Conservation (phyloP, 2,113 vertebrate genomes). For the Megaceryle maxima region DNA sequence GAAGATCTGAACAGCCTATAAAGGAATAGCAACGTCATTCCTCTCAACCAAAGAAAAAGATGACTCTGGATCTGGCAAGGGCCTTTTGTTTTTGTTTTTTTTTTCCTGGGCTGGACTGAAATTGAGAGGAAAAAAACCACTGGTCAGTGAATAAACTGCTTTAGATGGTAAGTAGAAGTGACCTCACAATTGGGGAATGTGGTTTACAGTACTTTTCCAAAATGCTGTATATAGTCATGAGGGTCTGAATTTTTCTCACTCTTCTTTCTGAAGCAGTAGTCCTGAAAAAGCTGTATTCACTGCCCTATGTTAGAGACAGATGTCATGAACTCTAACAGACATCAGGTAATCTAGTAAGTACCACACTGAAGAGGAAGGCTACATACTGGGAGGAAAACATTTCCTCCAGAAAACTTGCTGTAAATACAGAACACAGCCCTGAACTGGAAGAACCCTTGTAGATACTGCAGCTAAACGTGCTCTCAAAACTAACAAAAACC, state of each 20-base stretch:
- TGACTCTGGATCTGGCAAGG: neutral
- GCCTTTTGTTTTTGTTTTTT: no score
- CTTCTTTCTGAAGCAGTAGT: neutral
- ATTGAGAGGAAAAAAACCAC: neutral
- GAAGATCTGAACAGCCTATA: neutral
- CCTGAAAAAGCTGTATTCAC: neutral
- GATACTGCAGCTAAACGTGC: neutral
- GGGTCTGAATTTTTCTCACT: neutral
- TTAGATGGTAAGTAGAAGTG: neutral
- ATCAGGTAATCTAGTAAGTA: neutral
- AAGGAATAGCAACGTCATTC: neutral
- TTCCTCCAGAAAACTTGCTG: neutral
- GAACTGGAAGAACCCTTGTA: neutral
- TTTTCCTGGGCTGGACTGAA: neutral
- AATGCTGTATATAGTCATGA: neutral
- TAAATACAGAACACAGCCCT: neutral
- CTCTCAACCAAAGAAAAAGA: neutral
- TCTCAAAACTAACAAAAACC: neutral
- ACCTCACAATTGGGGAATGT: neutral
- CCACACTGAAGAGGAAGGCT: neutral
- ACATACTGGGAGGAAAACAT: neutral
- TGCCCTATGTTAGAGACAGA: neutral
- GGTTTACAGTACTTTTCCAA: slow-evolving; percentile 14
- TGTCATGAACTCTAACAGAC: neutral
- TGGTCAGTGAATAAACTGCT: neutral